These are phyloP conservation scores for Distichodus sexfasciatus DNA, from an alignment of 2,797 vertebrate genomes.

Conservation along the genomic window DNA sequence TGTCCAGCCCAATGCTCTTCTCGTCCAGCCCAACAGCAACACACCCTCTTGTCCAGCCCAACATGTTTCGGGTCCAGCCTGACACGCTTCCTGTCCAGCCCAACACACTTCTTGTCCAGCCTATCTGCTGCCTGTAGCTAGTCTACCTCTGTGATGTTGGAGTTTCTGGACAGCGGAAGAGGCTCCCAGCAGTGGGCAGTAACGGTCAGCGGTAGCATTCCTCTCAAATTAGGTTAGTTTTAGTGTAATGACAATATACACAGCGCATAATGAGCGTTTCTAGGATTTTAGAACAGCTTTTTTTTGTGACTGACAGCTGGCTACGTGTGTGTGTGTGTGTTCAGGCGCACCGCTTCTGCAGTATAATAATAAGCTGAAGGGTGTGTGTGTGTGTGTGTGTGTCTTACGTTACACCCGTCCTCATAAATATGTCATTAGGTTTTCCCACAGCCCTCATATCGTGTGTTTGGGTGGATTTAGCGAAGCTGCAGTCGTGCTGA, in stretches of 20 bases:
- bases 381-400: slow-evolving; percentile 45
- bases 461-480: slow-evolving; percentile 51
- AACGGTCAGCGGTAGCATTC: not conserved
- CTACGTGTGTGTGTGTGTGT: not conserved
- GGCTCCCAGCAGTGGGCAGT: not conserved
- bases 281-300: not conserved
- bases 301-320: not conserved
- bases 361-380: slow-evolving; percentile 26
- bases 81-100: no score
- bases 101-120: no score
- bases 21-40: no score
- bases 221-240: not conserved
- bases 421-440: slow-evolving; percentile 50
- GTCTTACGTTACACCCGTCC: slow-evolving; percentile 50
- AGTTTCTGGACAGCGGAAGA: no score
- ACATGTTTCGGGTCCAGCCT: no score
- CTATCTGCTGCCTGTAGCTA: no score
- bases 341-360: slow-evolving; percentile 9
- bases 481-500: slow-evolving; percentile 22
- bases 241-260: not conserved
- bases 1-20: no score
- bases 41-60: no score
- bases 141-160: no score
- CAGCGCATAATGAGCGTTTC: not conserved
- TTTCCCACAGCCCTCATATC: slow-evolving; percentile 39